phyloP scores from a whole-genome alignment of 2,113 vertebrate genomes.

The Leptobrachium ailaonicum region DNA sequence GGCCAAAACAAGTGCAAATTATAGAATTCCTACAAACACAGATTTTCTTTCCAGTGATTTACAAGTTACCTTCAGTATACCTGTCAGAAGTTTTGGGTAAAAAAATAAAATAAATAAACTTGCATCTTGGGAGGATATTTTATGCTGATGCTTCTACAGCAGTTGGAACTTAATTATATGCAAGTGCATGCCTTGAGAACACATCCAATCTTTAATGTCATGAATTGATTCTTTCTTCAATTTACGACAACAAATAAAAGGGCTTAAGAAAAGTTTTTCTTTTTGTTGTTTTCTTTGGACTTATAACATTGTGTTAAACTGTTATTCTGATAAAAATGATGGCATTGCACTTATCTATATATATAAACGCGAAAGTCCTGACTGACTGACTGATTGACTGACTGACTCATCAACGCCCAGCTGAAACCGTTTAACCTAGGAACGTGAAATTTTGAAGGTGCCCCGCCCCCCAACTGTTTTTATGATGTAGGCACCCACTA shows the following conservation, averaged over 20 bases:
- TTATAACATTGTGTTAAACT: constrained; percentile 36
- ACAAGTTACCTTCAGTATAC: constrained; percentile 34
- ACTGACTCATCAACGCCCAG: no score
- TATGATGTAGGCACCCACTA: no score
- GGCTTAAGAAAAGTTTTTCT: constrained; percentile 13
- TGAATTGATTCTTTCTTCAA: constrained; percentile 27
- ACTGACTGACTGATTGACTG: no score
- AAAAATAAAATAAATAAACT: constrained; percentile 10
- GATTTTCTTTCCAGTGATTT: constrained; percentile 28
- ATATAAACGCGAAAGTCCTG: no score
- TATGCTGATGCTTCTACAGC: constrained; percentile 10
- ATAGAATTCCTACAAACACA: constrained; percentile 22
- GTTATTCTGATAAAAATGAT: neutral
- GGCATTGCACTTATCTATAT: no score
- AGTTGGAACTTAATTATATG: constrained; percentile 41
- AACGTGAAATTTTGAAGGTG: no score
- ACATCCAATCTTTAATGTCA: constrained; percentile 43
- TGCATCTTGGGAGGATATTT: constrained; percentile 35
- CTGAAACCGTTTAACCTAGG: no score
- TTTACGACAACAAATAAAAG: constrained; percentile 22
- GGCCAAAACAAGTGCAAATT: constrained; percentile 26
- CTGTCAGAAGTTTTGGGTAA: constrained; percentile 14
- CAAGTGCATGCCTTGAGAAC: constrained; percentile 43
- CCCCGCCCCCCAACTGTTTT: no score
- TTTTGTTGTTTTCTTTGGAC: neutral